Evolutionary conservation across 1,140 invertebrate genomes (phyloP).

Genomic region (Saccostrea cuccullata): DNA sequence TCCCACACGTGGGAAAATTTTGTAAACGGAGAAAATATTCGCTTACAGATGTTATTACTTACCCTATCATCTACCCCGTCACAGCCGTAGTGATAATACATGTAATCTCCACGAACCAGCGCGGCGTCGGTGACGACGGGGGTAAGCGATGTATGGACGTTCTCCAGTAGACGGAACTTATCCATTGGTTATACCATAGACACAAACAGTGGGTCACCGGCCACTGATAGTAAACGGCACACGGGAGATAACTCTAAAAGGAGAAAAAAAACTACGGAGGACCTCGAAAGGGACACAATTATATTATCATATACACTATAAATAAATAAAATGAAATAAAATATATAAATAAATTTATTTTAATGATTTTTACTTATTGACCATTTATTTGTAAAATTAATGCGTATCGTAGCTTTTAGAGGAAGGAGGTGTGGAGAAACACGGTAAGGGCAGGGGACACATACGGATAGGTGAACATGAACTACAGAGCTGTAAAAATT

Average conservation of each 20-base stretch:
- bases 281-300: background rate
- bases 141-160: background rate
- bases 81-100: conserved; percentile 87
- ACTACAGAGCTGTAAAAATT: too few relatives aligned
- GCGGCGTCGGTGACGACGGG: background rate
- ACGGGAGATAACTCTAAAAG: conserved; percentile 9
- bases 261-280: background rate
- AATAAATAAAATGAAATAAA: too few relatives aligned
- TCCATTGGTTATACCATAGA: background rate
- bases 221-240: background rate
- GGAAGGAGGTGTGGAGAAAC: too few relatives aligned
- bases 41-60: conserved; percentile 42
- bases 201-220: too few relatives aligned
- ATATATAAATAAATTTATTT: too few relatives aligned
- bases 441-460: too few relatives aligned
- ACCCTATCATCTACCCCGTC: conserved; percentile 85
- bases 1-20: background rate
- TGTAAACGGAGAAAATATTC: background rate
- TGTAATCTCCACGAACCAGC: conserved; percentile 80
- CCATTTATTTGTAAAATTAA: too few relatives aligned
- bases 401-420: too few relatives aligned
- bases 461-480: too few relatives aligned
- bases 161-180: background rate
- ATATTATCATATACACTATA: too few relatives aligned
- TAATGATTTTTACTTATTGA: too few relatives aligned